Percentiles rank a stretch among this genome's conserved stretches.
phyloP scores from a whole-genome alignment of 2,113 vertebrate species.

The Lycaon pictus region DNA sequence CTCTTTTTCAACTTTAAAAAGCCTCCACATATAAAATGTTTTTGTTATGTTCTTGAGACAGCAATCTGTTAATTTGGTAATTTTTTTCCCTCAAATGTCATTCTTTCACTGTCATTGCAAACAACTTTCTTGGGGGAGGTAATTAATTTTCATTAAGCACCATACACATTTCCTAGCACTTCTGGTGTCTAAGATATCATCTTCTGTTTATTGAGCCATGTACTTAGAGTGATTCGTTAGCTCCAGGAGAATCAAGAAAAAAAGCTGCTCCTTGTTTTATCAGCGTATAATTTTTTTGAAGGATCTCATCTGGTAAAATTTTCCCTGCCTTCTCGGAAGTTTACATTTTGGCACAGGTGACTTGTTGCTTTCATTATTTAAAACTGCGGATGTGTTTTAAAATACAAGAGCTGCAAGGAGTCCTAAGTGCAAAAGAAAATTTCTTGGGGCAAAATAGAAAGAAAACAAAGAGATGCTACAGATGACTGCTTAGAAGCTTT shows the following conservation, averaged over 20 bases:
- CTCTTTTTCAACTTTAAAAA: background rate
- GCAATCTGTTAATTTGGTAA: background rate
- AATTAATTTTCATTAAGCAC: background rate
- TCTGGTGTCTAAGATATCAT: background rate
- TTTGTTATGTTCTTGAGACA: background rate
- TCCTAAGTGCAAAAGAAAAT: background rate
- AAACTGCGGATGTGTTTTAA: background rate
- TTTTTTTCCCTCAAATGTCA: background rate
- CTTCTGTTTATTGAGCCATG: background rate
- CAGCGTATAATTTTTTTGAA: background rate
- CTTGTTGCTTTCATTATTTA: background rate
- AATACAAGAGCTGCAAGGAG: background rate
- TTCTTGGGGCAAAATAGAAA: background rate
- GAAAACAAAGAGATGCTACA: background rate
- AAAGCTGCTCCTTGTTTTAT: background rate
- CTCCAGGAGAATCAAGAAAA: background rate
- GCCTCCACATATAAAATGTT: background rate
- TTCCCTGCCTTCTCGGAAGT: background rate
- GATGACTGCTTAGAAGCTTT: background rate
- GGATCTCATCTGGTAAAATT: background rate
- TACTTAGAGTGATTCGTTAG: rapidly evolving
- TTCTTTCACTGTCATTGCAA: too few species aligned
- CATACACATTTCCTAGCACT: background rate
- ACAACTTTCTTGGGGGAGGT: background rate
- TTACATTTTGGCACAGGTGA: background rate